phyloP scores from a whole-genome alignment of 2,888 invertebrate genomes.

The Eristalis pertinax region DNA sequence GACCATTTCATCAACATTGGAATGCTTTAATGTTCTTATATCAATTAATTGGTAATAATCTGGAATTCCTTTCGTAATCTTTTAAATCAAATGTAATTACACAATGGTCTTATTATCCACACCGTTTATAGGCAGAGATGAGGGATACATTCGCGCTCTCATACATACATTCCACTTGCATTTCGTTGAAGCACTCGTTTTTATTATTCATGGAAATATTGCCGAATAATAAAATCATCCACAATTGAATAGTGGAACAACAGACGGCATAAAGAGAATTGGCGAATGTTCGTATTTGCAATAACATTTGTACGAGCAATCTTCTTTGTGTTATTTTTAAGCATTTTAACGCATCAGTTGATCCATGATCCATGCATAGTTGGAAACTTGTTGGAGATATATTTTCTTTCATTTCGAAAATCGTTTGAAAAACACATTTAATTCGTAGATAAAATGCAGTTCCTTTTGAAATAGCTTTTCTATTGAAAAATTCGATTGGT shows the following conservation, averaged over 20 bases:
- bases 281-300: too few species aligned
- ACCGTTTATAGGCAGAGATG: background rate
- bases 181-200: background rate
- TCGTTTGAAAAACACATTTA: too few species aligned
- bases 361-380: too few species aligned
- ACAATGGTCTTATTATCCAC: background rate
- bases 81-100: background rate
- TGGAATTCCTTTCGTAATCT: background rate
- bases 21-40: background rate
- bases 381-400: too few species aligned
- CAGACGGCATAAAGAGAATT: background rate
- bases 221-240: background rate
- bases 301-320: background rate
- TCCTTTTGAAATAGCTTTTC: too few species aligned
- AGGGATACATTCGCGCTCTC: background rate
- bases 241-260: background rate
- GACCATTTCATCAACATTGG: background rate
- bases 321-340: too few species aligned
- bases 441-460: too few species aligned
- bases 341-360: too few species aligned
- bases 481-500: too few species aligned
- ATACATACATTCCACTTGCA: background rate
- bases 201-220: background rate
- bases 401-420: too few species aligned
- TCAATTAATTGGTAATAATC: background rate